Conservation (phyloP, 2,113 vertebrate species). For the Neogale vison region DNA sequence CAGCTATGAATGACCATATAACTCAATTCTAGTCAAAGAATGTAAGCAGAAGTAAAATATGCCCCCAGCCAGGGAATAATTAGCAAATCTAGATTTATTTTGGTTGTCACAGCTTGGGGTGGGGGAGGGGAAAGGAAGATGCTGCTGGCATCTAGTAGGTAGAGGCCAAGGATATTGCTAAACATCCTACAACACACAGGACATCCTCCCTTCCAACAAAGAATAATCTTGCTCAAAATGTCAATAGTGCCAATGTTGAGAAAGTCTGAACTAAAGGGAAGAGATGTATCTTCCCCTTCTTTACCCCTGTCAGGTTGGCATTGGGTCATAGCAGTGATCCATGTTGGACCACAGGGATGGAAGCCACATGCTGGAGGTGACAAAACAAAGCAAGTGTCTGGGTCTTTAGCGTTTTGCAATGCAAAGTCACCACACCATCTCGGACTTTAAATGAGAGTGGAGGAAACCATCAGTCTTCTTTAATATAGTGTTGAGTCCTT, state of each 20-base stretch:
- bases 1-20: neutral
- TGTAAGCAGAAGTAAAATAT: neutral
- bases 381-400: neutral
- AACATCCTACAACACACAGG: neutral
- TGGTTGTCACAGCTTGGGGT: neutral
- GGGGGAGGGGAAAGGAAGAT: neutral
- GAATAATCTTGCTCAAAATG: neutral
- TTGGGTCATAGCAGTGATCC: neutral
- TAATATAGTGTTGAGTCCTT: neutral
- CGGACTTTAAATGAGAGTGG: neutral
- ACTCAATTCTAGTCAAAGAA: neutral
- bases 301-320: neutral
- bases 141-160: neutral
- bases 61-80: neutral
- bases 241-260: neutral
- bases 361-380: neutral
- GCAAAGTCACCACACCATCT: neutral
- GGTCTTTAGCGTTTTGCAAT: neutral
- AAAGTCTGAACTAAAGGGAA: neutral
- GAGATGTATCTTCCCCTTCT: neutral
- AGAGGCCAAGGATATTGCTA: neutral
- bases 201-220: neutral
- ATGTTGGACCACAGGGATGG: neutral
- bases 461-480: neutral
- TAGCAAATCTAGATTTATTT: neutral